Evolutionary conservation across 30 jellyfish, hydroid and myxozoan species (phyloP).

Genomic region (Turritopsis dohrnii): DNA sequence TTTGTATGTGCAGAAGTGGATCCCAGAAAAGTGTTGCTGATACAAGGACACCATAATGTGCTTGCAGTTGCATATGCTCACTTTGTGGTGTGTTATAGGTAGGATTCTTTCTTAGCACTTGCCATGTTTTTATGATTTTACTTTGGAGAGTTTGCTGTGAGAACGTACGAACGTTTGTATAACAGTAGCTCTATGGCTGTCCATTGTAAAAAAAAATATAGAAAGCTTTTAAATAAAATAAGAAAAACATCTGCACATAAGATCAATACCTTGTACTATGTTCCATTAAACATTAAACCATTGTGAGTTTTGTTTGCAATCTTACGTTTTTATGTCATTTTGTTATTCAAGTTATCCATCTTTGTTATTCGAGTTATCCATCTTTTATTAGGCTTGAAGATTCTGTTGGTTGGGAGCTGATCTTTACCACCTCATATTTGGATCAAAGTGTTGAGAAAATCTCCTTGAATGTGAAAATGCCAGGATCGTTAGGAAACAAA

Average conservation of each 20-base stretch:
- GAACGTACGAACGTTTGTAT: too few relatives aligned
- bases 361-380: too few relatives aligned
- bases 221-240: too few relatives aligned
- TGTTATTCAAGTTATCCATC: too few relatives aligned
- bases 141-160: not conserved
- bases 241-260: too few relatives aligned
- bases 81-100: constrained; percentile 83
- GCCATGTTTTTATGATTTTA: not conserved
- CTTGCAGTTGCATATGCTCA: constrained; percentile 91
- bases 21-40: constrained; percentile 58
- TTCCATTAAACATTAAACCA: too few relatives aligned
- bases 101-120: not conserved
- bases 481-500: constrained; percentile 85
- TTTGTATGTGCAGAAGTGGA: constrained; percentile 45
- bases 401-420: constrained; percentile 91
- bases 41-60: constrained; percentile 91
- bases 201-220: too few relatives aligned
- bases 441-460: constrained; percentile 76
- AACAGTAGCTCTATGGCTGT: too few relatives aligned
- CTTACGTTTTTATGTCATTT: too few relatives aligned
- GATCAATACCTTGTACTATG: too few relatives aligned
- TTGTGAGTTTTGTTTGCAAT: too few relatives aligned
- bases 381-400: constrained; percentile 55
- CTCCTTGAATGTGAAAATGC: constrained; percentile 92
- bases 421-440: constrained; percentile 79